A percentile compares a stretch with the other conserved stretches of the same genome.
phyloP scores from a whole-genome alignment of 2,113 vertebrate genomes.

The Perccottus glenii region DNA sequence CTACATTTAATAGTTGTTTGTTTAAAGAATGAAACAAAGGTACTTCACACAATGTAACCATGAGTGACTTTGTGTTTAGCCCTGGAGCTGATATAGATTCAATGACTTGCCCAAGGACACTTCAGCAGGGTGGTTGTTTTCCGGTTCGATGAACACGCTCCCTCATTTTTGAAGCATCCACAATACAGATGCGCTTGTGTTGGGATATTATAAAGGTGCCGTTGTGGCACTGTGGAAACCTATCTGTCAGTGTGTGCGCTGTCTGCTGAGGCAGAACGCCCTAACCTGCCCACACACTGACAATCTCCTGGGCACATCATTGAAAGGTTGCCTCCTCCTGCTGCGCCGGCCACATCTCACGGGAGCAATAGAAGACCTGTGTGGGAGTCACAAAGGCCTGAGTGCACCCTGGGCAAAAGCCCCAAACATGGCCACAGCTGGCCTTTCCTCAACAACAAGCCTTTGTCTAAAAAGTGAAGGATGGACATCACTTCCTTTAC shows the following conservation, averaged over 20 bases:
- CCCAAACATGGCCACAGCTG: constrained; percentile 62
- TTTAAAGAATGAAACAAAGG: background rate
- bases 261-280: constrained; percentile 33
- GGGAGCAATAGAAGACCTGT: constrained; percentile 77
- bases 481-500: constrained; percentile 16
- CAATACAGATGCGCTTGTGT: constrained; percentile 7
- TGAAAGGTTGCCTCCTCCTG: constrained; percentile 34
- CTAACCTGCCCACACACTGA: constrained; percentile 55
- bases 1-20: too few relatives aligned
- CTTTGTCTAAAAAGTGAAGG: constrained; percentile 46
- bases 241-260: constrained; percentile 12
- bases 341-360: constrained; percentile 30
- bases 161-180: constrained; percentile 14
- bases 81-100: constrained; percentile 9
- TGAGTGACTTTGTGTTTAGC: constrained; percentile 14
- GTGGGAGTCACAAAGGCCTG: constrained; percentile 56
- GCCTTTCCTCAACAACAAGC: constrained; percentile 32
- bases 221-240: constrained; percentile 12
- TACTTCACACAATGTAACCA: background rate
- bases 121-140: constrained; percentile 14
- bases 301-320: constrained; percentile 40
- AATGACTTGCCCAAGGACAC: constrained; percentile 35
- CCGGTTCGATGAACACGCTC: constrained; percentile 19
- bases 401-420: constrained; percentile 36
- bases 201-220: constrained; percentile 3